Evolutionary conservation across 1,140 invertebrate species (phyloP), one percentile per base, ranked within the genome.

Genomic region (Asbolus verrucosus): DNA sequence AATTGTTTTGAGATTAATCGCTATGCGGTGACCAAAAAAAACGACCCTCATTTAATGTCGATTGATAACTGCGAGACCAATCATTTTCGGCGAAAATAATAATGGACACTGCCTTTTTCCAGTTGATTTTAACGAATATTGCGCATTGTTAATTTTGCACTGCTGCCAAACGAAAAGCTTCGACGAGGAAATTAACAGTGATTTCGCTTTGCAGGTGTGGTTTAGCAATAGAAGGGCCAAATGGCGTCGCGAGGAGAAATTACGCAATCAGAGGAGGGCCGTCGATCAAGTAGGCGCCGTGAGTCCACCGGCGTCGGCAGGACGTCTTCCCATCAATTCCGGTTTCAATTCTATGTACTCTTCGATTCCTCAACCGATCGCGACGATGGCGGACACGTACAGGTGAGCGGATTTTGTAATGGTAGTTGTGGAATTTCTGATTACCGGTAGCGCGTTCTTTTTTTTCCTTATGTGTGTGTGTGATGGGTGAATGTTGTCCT

Each of bases 171-270:
- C 27, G 4, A 8, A 30, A 5, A 5, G 4, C 27, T 30, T 4
- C 27, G 4, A 8, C 4, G 27, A 30, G 4, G 4, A 8, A 8
- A 30, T 4, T 30, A 4, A 30, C 9, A 4, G 4, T 30, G 4
- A 30, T 30, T 83, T 84, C 77, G 5, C 6, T 11, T n/a, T n/a
- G 2, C 84, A 97, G 94, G 95, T 97, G 21, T 99, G 97, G 97
- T 99, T 98, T 85, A 97, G 95, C 39, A 99, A 99, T 84, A 89
- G 97, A 59, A 88, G 98, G 46, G 98, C 97, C 70, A 99, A 99
- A 86, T 99, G 96, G 96, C 88, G 97, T 41, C 87, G 98, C 2
- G 97, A 99, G 82, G 97, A 99, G 81, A 99, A 99, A 81, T 84
- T 98, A 24, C 88, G 96, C 21, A 96, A 94, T 76, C 95, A 97